Evolutionary conservation across 2,888 invertebrate species (phyloP).

Genomic region (Tribolium freemani): DNA sequence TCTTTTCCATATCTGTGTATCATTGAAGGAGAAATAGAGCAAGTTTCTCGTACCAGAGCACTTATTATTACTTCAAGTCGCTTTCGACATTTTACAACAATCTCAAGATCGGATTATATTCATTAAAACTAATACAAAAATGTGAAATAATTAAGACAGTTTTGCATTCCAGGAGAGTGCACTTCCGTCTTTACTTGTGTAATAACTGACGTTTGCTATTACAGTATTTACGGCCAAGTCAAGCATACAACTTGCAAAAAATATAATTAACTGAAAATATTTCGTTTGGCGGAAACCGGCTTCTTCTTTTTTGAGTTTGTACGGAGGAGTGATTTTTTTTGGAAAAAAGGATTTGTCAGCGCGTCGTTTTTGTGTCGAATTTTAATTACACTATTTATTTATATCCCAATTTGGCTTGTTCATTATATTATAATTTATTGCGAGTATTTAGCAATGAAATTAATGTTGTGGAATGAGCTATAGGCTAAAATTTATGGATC

Average conservation of each 20-base stretch:
- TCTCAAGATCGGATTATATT: background rate
- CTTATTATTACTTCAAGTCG: background rate
- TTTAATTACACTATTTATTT: constrained; percentile 63
- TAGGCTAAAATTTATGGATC: constrained; percentile 70
- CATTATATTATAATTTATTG: constrained; percentile 69
- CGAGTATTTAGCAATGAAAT: constrained; percentile 70
- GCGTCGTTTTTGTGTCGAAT: constrained; percentile 21
- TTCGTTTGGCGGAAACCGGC: too few relatives aligned
- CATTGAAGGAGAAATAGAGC: background rate
- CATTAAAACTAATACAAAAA: background rate
- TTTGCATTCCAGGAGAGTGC: background rate
- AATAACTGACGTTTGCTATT: background rate
- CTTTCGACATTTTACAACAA: background rate
- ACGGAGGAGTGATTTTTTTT: background rate
- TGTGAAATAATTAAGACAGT: background rate
- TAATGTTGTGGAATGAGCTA: constrained; percentile 70
- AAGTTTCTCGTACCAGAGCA: background rate
- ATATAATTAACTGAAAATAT: background rate
- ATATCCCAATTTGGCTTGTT: constrained; percentile 67
- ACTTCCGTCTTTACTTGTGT: background rate
- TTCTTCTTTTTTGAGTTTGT: background rate
- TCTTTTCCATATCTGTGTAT: background rate
- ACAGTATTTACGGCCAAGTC: background rate
- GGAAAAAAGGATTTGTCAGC: background rate
- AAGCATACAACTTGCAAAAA: background rate